Percentiles rank a stretch among this genome's conserved stretches.
Conservation (phyloP, 2,113 vertebrate species). For the Oreochromis aureus region DNA sequence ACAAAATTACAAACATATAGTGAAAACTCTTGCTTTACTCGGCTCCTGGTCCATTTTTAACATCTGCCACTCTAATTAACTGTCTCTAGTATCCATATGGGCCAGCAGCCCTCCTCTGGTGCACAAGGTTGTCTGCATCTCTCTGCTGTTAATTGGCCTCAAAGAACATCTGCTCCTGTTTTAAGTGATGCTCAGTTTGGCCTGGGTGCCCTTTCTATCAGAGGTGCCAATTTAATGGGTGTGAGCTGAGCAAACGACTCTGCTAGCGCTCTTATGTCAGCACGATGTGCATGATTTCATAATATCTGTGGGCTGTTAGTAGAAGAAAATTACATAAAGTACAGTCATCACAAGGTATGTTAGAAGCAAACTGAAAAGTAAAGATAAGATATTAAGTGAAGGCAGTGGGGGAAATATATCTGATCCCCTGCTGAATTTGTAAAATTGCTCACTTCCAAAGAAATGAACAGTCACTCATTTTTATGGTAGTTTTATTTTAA, state of each 20-base stretch:
- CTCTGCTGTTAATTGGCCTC: slow-evolving; percentile 58
- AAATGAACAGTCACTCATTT: not conserved
- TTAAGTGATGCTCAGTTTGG: slow-evolving; percentile 46
- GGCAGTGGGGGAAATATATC: not conserved
- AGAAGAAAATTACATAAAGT: not conserved
- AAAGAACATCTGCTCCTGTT: slow-evolving; percentile 67
- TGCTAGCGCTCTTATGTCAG: not conserved
- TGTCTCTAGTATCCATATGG: slow-evolving; percentile 47
- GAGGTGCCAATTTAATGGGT: slow-evolving; percentile 26
- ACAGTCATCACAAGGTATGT: not conserved
- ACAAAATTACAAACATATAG: not conserved
- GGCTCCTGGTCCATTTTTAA: slow-evolving; percentile 37
- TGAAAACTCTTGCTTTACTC: not conserved
- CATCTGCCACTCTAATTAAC: slow-evolving; percentile 45
- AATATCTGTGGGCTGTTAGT: not conserved
- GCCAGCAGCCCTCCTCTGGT: slow-evolving; percentile 45
- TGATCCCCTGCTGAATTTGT: not conserved
- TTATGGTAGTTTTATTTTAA: not conserved
- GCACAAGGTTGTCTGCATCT: slow-evolving; percentile 40
- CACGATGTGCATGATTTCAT: not conserved
- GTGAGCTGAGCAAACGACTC: not conserved
- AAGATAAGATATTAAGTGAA: not conserved
- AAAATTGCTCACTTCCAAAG: not conserved
- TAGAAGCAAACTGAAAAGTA: not conserved
- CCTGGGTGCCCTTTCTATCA: slow-evolving; percentile 16